Percentiles rank a stretch among this genome's conserved stretches.
Evolutionary conservation across 1,140 invertebrate genomes (phyloP).

Genomic region (Melanaphis sacchari): DNA sequence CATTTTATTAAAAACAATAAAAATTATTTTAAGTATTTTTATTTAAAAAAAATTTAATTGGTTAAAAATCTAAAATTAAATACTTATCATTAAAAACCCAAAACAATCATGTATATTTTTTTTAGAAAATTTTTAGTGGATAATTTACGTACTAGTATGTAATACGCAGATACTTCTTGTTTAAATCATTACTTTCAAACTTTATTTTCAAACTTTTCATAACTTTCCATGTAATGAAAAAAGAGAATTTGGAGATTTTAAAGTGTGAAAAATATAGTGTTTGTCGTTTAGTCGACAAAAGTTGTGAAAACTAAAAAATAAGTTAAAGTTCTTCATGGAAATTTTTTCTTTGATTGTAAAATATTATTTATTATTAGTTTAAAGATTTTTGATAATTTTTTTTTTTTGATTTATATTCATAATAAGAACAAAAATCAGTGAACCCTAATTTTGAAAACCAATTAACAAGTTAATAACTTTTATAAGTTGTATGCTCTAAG

Average conservation of each 20-base stretch:
- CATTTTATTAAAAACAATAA: no score
- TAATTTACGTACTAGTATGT: neutral
- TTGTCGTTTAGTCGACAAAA: neutral
- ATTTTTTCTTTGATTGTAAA: neutral
- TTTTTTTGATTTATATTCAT: neutral
- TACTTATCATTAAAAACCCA: neutral
- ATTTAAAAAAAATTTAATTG: neutral
- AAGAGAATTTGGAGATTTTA: neutral
- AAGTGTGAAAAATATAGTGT: slow-evolving; percentile 22
- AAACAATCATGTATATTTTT: neutral
- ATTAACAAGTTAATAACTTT: neutral
- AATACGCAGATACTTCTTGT: neutral
- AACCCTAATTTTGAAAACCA: neutral
- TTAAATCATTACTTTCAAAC: slow-evolving; percentile 9
- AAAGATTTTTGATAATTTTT: neutral
- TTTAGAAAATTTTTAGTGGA: neutral
- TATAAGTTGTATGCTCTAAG: neutral
- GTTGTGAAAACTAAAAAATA: neutral
- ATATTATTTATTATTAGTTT: slow-evolving; percentile 38
- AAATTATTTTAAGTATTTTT: no score
- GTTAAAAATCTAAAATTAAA: neutral
- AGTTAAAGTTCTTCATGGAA: slow-evolving; percentile 29
- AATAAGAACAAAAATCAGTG: neutral
- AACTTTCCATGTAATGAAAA: neutral
- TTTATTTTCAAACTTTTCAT: slow-evolving; percentile 19